Percentiles rank a stretch among this genome's conserved stretches.
Evolutionary conservation across 2,797 vertebrate genomes (phyloP).

Genomic region (Urocyon cinereoargenteus): DNA sequence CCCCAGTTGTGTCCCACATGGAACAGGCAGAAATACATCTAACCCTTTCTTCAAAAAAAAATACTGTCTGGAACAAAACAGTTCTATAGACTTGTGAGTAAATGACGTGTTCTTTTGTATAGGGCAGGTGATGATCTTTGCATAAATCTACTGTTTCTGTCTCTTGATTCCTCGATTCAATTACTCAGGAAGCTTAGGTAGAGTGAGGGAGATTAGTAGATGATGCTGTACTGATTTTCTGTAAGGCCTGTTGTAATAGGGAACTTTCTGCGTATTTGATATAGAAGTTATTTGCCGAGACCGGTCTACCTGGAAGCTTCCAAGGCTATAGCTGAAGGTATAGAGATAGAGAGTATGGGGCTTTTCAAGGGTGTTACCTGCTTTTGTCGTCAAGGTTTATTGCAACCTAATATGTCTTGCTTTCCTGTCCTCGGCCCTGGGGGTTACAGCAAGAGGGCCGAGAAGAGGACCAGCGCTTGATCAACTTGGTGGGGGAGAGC

Average conservation of each 20-base stretch:
- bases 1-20: not conserved
- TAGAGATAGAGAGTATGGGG: not conserved
- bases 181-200: not conserved
- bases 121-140: not conserved
- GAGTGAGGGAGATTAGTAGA: not conserved
- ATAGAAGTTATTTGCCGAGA: not conserved
- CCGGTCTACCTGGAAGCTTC: not conserved
- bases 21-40: not conserved
- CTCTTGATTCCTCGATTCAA: rapidly evolving
- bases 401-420: not conserved
- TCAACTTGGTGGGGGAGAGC: conserved; percentile 93
- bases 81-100: not conserved
- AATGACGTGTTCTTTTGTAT: not conserved
- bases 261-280: not conserved
- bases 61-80: not conserved
- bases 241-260: not conserved
- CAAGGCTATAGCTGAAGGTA: not conserved
- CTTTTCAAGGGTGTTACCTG: not conserved
- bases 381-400: not conserved
- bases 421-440: not conserved
- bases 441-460: conserved; percentile 90
- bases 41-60: not conserved
- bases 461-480: conserved; percentile 93
- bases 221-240: not conserved
- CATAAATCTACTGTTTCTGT: not conserved